Percentiles rank a stretch among this genome's conserved stretches.
Evolutionary conservation across 92 coral and sea anemone genomes (phyloP).

Genomic region (Metridium senile): DNA sequence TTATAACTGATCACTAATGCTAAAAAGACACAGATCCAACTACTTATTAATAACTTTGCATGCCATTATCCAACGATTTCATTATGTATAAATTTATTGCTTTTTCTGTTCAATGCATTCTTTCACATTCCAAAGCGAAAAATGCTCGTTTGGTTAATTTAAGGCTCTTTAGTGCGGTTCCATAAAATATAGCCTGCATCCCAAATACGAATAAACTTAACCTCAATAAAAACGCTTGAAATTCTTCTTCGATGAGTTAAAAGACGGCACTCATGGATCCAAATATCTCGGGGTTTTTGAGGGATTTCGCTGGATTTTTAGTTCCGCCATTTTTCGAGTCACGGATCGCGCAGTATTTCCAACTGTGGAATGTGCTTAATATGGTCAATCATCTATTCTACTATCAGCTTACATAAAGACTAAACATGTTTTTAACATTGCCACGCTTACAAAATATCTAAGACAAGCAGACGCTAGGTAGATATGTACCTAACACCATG

Average conservation of each 20-base stretch:
- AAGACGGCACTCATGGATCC: background rate
- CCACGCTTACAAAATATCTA: conserved; percentile 8
- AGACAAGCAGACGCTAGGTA: conserved; percentile 27
- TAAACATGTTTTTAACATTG: conserved; percentile 23
- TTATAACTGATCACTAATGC: no score
- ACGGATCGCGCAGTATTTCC: background rate
- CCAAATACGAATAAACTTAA: background rate
- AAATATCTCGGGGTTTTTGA: background rate
- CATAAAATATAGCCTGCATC: background rate
- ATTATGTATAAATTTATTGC: no score
- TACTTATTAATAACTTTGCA: no score
- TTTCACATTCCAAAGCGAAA: background rate
- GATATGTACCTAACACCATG: conserved; percentile 4
- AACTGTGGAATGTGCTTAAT: conserved; percentile 27
- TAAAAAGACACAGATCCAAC: no score
- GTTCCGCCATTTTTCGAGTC: conserved; percentile 9
- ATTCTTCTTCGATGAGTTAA: background rate
- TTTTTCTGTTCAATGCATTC: background rate
- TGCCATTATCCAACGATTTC: no score
- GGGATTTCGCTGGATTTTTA: no score
- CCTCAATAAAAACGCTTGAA: background rate
- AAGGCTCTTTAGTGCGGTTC: background rate
- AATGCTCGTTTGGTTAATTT: background rate
- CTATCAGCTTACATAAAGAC: conserved; percentile 20
- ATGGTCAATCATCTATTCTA: background rate